phyloP scores from a whole-genome alignment of 2,888 invertebrate species.

The Allolobophora icterica region DNA sequence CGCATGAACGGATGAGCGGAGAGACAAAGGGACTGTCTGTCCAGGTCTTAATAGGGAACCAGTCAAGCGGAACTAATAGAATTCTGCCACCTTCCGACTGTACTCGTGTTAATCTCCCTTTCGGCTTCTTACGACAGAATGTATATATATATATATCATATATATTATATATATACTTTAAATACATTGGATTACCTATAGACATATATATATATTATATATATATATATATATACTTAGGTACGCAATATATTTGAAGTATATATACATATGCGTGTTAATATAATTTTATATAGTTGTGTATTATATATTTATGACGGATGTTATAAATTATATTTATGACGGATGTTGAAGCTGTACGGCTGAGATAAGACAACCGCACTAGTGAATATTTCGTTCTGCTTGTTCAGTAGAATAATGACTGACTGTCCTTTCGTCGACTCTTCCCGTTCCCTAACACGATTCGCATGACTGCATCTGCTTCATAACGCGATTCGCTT shows the following conservation, averaged over 20 bases:
- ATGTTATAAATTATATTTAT: too few species aligned
- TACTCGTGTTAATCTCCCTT: neutral
- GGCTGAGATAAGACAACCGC: neutral
- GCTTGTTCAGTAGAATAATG: neutral
- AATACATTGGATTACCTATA: too few species aligned
- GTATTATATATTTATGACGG: neutral
- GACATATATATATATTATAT: too few species aligned
- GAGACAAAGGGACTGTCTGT: neutral
- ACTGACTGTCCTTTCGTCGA: neutral
- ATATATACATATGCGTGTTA: too few species aligned
- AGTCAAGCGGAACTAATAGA: neutral
- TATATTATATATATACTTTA: too few species aligned
- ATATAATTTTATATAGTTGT: neutral
- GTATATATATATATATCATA: too few species aligned
- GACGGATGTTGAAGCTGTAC: neutral
- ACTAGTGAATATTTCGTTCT: neutral
- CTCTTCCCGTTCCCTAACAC: neutral
- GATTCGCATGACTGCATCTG: neutral
- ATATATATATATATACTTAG: too few species aligned
- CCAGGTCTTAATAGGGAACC: neutral
- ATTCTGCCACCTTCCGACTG: neutral
- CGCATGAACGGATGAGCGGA: constrained; percentile 9
- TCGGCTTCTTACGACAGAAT: neutral
- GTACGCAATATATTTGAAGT: too few species aligned
- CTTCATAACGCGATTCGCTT: neutral